phyloP scores from a whole-genome alignment of 2,797 vertebrate genomes.

The Micrastur ruficollis region DNA sequence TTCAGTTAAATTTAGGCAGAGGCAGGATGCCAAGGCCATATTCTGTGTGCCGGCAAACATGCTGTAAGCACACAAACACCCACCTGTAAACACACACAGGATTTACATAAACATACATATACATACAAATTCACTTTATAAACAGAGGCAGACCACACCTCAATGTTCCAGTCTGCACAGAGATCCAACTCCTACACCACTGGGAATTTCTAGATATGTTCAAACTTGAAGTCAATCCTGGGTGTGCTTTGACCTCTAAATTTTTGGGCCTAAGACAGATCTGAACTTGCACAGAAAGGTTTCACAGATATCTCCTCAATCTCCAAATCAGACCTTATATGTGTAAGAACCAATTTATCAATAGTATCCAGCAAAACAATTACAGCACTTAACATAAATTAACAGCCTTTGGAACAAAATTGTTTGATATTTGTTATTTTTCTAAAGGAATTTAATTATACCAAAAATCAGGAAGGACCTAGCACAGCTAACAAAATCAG shows the following conservation, averaged over 20 bases:
- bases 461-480: neutral
- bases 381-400: neutral
- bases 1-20: neutral
- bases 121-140: neutral
- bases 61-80: neutral
- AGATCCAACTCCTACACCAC: conserved; percentile 2
- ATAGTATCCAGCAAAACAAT: neutral
- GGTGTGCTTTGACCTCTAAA: neutral
- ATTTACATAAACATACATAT: neutral
- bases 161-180: neutral
- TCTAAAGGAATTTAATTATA: neutral
- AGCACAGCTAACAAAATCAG: neutral
- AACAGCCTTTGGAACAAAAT: neutral
- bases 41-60: neutral
- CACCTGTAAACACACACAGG: neutral
- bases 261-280: neutral
- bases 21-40: neutral
- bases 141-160: neutral
- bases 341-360: neutral
- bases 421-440: neutral
- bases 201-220: neutral
- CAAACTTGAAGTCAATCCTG: neutral
- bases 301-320: neutral
- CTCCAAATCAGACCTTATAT: neutral
- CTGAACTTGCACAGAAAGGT: neutral